phyloP scores from a whole-genome alignment of 2,113 vertebrate species.

The Brachypteracias leptosomus region DNA sequence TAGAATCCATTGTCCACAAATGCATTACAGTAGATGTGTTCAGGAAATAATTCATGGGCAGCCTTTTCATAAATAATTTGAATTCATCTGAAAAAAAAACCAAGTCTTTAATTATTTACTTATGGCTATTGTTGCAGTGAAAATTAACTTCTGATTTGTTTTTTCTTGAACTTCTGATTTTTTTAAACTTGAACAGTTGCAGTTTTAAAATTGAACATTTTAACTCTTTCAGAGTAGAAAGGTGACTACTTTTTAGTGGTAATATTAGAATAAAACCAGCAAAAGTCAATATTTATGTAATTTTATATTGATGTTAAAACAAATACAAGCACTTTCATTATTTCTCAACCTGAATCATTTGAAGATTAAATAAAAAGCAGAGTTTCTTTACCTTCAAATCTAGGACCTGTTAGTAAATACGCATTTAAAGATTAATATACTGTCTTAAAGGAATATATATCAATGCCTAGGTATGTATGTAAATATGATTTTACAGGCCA shows the following conservation, averaged over 20 bases:
- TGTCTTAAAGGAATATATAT: not conserved
- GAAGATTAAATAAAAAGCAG: not conserved
- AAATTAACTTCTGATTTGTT: not conserved
- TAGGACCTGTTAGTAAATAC: not conserved
- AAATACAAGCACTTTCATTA: not conserved
- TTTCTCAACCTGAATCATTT: not conserved
- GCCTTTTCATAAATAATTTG: constrained; percentile 89
- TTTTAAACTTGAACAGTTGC: not conserved
- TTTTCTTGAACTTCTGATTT: not conserved
- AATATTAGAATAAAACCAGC: not conserved
- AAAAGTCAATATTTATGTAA: not conserved
- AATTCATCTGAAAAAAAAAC: constrained; percentile 85
- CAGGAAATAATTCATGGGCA: constrained; percentile 92
- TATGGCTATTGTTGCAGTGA: not conserved
- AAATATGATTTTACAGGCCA: not conserved
- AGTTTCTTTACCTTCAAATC: not conserved
- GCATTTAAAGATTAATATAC: not conserved
- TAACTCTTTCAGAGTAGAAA: not conserved
- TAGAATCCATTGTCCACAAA: constrained; percentile 91
- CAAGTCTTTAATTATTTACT: not conserved
- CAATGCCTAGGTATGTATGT: not conserved
- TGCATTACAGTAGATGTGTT: constrained; percentile 90
- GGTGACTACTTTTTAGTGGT: not conserved
- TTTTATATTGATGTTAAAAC: not conserved
- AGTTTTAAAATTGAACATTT: not conserved